A percentile compares a stretch with the other conserved stretches of the same genome.
phyloP scores from a whole-genome alignment of 2,888 invertebrate species.

The Timema podura region DNA sequence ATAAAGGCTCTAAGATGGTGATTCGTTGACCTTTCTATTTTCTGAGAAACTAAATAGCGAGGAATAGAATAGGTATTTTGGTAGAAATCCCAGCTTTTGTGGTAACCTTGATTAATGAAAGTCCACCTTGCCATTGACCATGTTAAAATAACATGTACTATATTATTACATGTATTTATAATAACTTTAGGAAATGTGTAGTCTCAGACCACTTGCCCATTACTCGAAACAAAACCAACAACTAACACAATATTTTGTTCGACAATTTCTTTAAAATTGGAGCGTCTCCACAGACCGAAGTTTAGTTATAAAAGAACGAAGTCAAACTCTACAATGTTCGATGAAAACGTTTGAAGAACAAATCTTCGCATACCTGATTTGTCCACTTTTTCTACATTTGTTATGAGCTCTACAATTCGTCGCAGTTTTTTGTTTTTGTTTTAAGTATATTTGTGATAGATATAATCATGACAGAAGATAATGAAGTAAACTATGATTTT shows the following conservation, averaged over 20 bases:
- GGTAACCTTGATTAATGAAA: too few relatives aligned
- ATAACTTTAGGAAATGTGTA: too few relatives aligned
- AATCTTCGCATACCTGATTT: neutral
- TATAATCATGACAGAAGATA: conserved; percentile 3
- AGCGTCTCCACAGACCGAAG: neutral
- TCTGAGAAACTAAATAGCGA: too few relatives aligned
- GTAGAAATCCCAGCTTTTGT: too few relatives aligned
- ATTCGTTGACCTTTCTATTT: too few relatives aligned
- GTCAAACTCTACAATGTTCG: conserved; percentile 2
- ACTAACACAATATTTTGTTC: neutral
- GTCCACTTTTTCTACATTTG: neutral
- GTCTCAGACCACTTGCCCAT: neutral
- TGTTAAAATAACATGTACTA: too few relatives aligned
- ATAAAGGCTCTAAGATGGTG: too few relatives aligned
- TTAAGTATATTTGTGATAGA: neutral
- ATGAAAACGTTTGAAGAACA: conserved; percentile 1
- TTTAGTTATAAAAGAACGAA: neutral
- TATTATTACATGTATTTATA: too few relatives aligned
- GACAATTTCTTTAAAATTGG: neutral
- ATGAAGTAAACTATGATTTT: neutral
- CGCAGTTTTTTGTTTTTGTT: neutral
- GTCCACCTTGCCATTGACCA: too few relatives aligned
- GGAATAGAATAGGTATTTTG: too few relatives aligned
- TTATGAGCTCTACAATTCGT: neutral
- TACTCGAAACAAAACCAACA: conserved; percentile 5